Percentiles rank a stretch among this genome's conserved stretches.
Conservation (phyloP, 2,797 vertebrate genomes). For the Hippopotamyrus pictus region DNA sequence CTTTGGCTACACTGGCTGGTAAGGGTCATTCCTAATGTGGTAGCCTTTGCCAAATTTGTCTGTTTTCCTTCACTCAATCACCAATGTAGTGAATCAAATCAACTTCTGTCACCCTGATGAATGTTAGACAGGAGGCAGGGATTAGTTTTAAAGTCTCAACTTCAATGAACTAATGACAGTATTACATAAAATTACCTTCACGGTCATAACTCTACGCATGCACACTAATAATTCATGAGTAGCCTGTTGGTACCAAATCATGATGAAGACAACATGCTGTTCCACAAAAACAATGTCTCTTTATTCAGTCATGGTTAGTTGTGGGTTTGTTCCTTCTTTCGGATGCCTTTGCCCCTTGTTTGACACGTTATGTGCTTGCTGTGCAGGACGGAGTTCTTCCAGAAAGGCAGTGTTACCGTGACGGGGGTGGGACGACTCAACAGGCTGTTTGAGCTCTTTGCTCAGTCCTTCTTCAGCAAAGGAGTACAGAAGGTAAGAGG, state of each 20-base stretch:
- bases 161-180: not conserved
- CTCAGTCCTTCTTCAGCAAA: slow-evolving; percentile 48
- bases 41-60: not conserved
- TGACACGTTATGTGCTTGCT: not conserved
- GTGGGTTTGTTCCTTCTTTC: not conserved
- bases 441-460: slow-evolving; percentile 52
- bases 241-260: not conserved
- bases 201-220: not conserved
- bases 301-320: not conserved
- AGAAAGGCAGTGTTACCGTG: slow-evolving; percentile 50
- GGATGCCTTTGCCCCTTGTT: not conserved
- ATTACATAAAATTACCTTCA: not conserved
- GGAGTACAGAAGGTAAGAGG: slow-evolving; percentile 53
- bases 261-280: not conserved
- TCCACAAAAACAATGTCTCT: not conserved
- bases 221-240: not conserved
- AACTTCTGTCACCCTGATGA: not conserved
- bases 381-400: slow-evolving; percentile 50
- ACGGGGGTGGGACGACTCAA: slow-evolving; percentile 55
- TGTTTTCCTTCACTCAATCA: not conserved
- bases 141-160: not conserved
- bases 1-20: not conserved
- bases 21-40: not conserved
- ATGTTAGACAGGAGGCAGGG: not conserved
- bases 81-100: not conserved